Conservation (phyloP, 2,113 vertebrate species). For the Istiophorus platypterus region DNA sequence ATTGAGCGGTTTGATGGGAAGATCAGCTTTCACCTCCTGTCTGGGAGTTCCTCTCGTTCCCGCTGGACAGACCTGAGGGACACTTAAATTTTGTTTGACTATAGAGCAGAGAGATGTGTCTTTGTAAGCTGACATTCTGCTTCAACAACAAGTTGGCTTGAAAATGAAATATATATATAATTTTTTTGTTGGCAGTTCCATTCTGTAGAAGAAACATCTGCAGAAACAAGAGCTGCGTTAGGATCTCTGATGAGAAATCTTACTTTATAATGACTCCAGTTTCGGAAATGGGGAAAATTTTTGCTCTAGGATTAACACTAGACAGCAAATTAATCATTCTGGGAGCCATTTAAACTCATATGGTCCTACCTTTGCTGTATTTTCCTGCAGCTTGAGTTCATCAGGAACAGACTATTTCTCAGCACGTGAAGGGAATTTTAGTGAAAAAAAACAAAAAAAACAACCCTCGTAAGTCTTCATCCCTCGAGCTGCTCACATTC, state of each 20-base stretch:
- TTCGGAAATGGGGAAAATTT: constrained; percentile 1
- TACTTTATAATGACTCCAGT: constrained; percentile 8
- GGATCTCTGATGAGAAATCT: constrained; percentile 21
- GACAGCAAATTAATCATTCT: constrained; percentile 22
- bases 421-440: constrained; percentile 19
- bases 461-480: constrained; percentile 1
- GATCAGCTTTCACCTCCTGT: constrained; percentile 76
- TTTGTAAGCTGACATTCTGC: constrained; percentile 39
- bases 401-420: constrained; percentile 13
- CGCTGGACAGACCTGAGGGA: constrained; percentile 43
- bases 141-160: constrained; percentile 24
- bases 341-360: constrained; percentile 4
- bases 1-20: constrained; percentile 67
- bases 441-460: too few relatives aligned
- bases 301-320: neutral
- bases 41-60: constrained; percentile 55
- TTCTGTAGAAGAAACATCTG: constrained; percentile 38
- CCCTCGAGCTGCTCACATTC: constrained; percentile 40
- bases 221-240: constrained; percentile 11
- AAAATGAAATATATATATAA: constrained; percentile 30
- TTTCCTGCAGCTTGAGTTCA: constrained; percentile 37
- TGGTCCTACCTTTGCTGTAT: constrained; percentile 9
- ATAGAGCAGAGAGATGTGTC: constrained; percentile 33
- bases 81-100: constrained; percentile 31
- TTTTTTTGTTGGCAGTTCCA: neutral